Conservation (phyloP, 2,113 vertebrate species). For the Cynocephalus volans region DNA sequence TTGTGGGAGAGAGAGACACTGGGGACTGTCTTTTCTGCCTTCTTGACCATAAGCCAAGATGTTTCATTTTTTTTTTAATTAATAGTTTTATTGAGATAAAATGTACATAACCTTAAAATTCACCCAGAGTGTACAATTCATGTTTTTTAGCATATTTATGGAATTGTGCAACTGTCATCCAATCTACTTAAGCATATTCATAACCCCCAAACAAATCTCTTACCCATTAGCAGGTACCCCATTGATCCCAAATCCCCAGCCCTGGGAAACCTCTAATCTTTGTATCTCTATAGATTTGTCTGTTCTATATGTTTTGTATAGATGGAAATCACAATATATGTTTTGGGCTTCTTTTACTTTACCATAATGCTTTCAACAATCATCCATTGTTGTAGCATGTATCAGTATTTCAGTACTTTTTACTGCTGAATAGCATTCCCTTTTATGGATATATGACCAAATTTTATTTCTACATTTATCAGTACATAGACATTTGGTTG, state of each 20-base stretch:
- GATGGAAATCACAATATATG: neutral
- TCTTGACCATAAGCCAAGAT: too few species aligned
- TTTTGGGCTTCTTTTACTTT: neutral
- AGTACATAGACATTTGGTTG: neutral
- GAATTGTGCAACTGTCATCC: neutral
- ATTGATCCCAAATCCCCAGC: neutral
- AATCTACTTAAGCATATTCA: neutral
- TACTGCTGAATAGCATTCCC: neutral
- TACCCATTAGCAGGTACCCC: neutral
- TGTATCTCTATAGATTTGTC: neutral
- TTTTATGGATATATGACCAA: neutral
- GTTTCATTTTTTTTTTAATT: neutral
- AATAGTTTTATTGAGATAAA: neutral
- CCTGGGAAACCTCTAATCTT: neutral
- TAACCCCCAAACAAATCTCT: neutral
- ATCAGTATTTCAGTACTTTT: neutral
- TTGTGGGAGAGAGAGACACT: too few species aligned
- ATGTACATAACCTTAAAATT: conserved; percentile 27
- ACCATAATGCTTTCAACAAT: neutral
- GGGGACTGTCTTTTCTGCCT: too few species aligned
- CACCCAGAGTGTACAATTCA: neutral
- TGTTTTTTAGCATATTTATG: neutral
- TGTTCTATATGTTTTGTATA: neutral
- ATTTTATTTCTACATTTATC: conserved; percentile 25
- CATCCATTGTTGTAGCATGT: neutral